A percentile compares a stretch with the other conserved stretches of the same genome.
Evolutionary conservation across 2,797 vertebrate genomes (phyloP).

Genomic region (Alcedo atthis): DNA sequence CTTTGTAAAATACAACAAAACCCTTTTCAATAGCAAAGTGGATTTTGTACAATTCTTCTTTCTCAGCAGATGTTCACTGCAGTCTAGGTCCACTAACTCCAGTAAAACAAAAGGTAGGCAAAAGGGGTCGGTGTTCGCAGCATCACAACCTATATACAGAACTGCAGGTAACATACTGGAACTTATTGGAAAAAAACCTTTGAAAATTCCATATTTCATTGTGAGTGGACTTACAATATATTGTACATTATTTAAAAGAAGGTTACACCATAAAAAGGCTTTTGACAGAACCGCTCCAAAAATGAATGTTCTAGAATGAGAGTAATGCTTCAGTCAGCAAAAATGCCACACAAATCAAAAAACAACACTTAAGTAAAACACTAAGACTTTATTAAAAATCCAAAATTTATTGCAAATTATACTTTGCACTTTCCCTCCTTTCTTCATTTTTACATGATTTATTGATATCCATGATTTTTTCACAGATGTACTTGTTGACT

Average conservation of each 20-base stretch:
- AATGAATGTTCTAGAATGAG: background rate
- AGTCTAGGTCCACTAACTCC: background rate
- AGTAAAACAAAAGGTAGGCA: background rate
- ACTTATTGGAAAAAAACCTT: background rate
- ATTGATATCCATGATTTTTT: conserved; percentile 99
- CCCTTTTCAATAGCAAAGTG: conserved; percentile 29
- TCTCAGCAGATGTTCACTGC: background rate
- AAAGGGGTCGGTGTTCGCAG: background rate
- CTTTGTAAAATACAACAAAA: conserved; percentile 46
- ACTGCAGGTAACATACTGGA: conserved; percentile 1
- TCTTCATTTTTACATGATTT: conserved; percentile 99
- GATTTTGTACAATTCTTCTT: conserved; percentile 33
- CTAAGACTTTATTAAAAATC: conserved; percentile 81
- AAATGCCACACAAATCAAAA: conserved; percentile 63
- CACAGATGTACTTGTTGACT: conserved; percentile 99
- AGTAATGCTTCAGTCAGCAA: background rate
- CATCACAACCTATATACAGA: conserved; percentile 3
- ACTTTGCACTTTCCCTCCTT: conserved; percentile 93
- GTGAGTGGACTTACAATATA: conserved; percentile 7
- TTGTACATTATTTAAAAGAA: conserved; percentile 39
- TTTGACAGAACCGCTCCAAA: conserved; percentile 22
- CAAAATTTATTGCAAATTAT: conserved; percentile 85
- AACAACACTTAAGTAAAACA: conserved; percentile 72
- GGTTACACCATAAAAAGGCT: conserved; percentile 17
- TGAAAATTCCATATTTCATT: conserved; percentile 9